Evolutionary conservation across 35 echinoderm and acorn worm genomes (phyloP), one percentile per base, ranked within the genome.

Genomic region (Ophioderma brevispina): DNA sequence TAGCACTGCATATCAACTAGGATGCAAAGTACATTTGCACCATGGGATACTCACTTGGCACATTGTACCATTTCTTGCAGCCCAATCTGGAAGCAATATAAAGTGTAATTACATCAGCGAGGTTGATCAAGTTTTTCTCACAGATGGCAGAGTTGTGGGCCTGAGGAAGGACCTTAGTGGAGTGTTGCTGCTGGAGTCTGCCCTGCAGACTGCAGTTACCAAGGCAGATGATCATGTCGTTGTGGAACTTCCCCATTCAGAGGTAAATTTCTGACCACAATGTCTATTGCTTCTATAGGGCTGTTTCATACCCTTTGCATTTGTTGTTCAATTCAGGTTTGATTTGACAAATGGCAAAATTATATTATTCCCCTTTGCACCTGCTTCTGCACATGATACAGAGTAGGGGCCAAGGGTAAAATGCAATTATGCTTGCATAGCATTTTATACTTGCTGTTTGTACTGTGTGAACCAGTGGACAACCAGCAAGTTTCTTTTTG

Each of bases 171-270:
- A 99, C 79, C 91, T 95, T 25, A 94, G 91, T 85, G 97, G 97
- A 6, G 93, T 98, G 37, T 84, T 99, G n/a, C 88, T 99, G 19
- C 83, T 99, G 25, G 97, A 99, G 80, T 95, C 97, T 55, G 97
- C 97, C 30, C 76, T 99, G 40, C 97, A 99, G 70, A 94, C 93
- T 19, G 82, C 97, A 52, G 94, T 99, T 21, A 86, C 64, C 70
- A 92, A 81, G 11, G 80, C 52, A 41, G 81, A 89, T 75, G 94
- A 95, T 39, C 42, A 84, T 76, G 94, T 99, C 25, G 63, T 95
- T 35, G 94, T 99, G n/a, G 97, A 99, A 84, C 84, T 99, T 36
- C 91, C 97, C 17, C 88, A 95, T 92, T 89, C 91, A 33, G 97
- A 99, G 94, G 97, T 98, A n/a, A 80, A 80, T 89, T 5, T 8